Evolutionary conservation across 2,113 vertebrate genomes (phyloP).

Genomic region (Archilochus colubris): DNA sequence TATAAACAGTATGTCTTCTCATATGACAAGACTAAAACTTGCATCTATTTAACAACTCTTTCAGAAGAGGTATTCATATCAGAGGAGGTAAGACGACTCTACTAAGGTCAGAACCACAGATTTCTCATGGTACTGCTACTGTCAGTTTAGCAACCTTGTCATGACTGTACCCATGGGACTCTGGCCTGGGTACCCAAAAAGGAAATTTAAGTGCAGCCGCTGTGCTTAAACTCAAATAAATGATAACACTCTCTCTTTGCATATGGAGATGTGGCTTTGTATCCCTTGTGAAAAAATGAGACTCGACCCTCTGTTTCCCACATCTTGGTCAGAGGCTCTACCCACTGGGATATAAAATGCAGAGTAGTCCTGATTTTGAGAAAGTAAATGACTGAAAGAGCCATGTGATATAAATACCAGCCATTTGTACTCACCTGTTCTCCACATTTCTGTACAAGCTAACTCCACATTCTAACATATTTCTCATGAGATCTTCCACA

Average conservation of each 20-base stretch:
- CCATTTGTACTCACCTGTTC: neutral
- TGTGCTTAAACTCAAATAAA: neutral
- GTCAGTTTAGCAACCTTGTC: neutral
- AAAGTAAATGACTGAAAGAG: neutral
- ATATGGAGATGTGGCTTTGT: neutral
- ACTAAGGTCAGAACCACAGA: neutral
- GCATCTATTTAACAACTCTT: neutral
- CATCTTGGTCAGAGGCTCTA: neutral
- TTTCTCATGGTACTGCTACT: neutral
- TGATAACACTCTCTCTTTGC: neutral
- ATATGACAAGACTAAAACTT: neutral
- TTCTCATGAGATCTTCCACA: neutral
- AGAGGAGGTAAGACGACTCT: neutral
- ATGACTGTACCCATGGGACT: neutral
- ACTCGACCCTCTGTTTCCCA: neutral
- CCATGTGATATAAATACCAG: rapidly evolving
- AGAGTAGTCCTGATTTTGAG: neutral
- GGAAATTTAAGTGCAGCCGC: neutral
- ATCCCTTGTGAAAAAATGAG: neutral
- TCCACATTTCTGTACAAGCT: neutral
- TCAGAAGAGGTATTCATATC: neutral
- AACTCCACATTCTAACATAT: neutral
- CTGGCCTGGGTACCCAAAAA: neutral
- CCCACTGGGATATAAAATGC: neutral
- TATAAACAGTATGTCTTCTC: neutral